These are phyloP conservation scores for Syrmaticus mikado DNA, from an alignment of 2,113 vertebrate genomes.

Conservation along the genomic window DNA sequence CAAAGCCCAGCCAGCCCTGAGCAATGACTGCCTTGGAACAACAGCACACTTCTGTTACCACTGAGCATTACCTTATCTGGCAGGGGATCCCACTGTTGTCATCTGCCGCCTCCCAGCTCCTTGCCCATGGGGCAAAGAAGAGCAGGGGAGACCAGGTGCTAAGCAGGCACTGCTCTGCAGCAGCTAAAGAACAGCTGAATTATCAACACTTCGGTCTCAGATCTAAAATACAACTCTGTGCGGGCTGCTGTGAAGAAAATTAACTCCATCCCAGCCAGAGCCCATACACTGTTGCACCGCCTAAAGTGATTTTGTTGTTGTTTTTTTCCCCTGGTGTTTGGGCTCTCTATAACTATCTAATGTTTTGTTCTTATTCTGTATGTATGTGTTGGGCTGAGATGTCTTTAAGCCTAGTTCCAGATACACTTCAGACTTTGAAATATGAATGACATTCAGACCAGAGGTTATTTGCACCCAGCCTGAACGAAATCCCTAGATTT, in stretches of 20 bases:
- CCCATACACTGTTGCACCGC: not conserved
- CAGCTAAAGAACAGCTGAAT: not conserved
- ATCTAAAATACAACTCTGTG: not conserved
- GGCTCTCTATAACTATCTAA: not conserved
- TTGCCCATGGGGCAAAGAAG: accelerated
- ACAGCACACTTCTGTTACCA: not conserved
- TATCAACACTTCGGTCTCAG: not conserved
- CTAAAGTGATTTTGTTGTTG: not conserved
- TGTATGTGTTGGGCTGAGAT: not conserved
- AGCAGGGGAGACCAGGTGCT: not conserved
- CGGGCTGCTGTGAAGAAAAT: not conserved
- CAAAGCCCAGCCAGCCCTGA: not conserved
- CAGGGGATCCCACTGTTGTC: not conserved
- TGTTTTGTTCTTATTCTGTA: not conserved
- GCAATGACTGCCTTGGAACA: not conserved
- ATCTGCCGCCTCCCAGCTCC: not conserved
- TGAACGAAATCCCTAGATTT: not conserved
- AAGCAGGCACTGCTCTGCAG: not conserved
- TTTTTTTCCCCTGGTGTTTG: not conserved
- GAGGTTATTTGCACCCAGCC: not conserved
- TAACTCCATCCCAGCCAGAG: not conserved
- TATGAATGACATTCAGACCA: not conserved
- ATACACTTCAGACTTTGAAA: not conserved
- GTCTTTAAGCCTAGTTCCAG: not conserved
- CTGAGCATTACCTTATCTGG: not conserved